Evolutionary conservation across 2,888 invertebrate species (phyloP).

Genomic region (Zygothrica quintamaculata): DNA sequence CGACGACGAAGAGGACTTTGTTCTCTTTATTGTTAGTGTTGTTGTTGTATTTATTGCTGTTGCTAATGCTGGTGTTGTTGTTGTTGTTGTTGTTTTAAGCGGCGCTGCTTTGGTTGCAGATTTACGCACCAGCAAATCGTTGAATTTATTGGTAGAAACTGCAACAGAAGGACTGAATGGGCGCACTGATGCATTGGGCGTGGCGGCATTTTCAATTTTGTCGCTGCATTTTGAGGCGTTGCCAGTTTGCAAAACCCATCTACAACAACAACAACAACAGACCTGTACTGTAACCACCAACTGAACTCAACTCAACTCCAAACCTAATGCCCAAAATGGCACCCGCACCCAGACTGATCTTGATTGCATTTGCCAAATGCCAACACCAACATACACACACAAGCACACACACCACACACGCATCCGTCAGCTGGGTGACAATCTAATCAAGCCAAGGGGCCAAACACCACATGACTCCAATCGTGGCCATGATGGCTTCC

Average conservation of each 20-base stretch:
- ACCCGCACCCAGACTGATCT: slow-evolving; percentile 57
- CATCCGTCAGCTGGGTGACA: slow-evolving; percentile 58
- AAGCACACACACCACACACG: slow-evolving; percentile 5
- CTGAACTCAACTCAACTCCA: not conserved
- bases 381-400: slow-evolving; percentile 60
- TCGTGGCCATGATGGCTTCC: not conserved
- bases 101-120: slow-evolving; percentile 74
- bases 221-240: slow-evolving; percentile 52
- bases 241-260: slow-evolving; percentile 18
- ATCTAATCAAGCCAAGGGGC: slow-evolving; percentile 67
- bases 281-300: no score
- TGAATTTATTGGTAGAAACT: slow-evolving; percentile 61
- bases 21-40: slow-evolving; percentile 19
- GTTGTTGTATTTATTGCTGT: slow-evolving; percentile 28
- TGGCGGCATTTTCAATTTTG: slow-evolving; percentile 68
- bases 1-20: no score
- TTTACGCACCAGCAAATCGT: slow-evolving; percentile 79
- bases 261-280: slow-evolving; percentile 3
- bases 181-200: slow-evolving; percentile 34
- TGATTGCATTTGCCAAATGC: slow-evolving; percentile 75
- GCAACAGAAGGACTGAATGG: slow-evolving; percentile 1
- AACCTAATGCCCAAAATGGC: slow-evolving; percentile 10
- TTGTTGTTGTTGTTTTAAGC: slow-evolving; percentile 59
- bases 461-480: slow-evolving; percentile 13
- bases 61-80: slow-evolving; percentile 26